Evolutionary conservation across 2,113 vertebrate genomes (phyloP).

Genomic region (Entomyzon cyanotis): DNA sequence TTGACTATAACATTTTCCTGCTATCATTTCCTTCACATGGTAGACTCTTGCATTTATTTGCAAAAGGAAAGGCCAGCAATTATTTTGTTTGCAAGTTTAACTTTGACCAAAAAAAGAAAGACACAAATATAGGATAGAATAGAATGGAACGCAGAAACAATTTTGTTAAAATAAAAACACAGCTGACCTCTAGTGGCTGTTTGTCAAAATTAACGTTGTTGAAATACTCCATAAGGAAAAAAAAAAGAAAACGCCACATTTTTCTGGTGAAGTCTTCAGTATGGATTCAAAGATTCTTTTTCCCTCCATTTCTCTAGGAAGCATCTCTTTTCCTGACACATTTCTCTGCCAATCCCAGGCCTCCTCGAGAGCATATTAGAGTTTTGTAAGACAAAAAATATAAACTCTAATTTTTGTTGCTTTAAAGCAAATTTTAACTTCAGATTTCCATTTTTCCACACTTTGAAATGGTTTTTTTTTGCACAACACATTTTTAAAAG

Average conservation of each 20-base stretch:
- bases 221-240: neutral
- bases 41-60: neutral
- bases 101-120: neutral
- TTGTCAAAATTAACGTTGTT: conserved; percentile 7
- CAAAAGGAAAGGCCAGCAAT: neutral
- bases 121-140: neutral
- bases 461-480: neutral
- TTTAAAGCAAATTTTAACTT: neutral
- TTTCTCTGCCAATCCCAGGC: neutral
- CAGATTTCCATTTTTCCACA: neutral
- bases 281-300: neutral
- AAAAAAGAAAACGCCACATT: neutral
- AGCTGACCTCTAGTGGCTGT: conserved; percentile 70
- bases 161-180: neutral
- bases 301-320: neutral
- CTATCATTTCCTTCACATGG: neutral
- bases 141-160: neutral
- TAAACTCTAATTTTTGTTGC: neutral
- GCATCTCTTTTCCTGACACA: neutral
- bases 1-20: neutral
- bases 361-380: neutral
- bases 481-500: neutral
- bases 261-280: neutral
- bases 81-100: neutral
- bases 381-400: neutral